Percentiles rank a stretch among this genome's conserved stretches.
Conservation (phyloP, 1,140 invertebrate species). For the Chymomyza costata region DNA sequence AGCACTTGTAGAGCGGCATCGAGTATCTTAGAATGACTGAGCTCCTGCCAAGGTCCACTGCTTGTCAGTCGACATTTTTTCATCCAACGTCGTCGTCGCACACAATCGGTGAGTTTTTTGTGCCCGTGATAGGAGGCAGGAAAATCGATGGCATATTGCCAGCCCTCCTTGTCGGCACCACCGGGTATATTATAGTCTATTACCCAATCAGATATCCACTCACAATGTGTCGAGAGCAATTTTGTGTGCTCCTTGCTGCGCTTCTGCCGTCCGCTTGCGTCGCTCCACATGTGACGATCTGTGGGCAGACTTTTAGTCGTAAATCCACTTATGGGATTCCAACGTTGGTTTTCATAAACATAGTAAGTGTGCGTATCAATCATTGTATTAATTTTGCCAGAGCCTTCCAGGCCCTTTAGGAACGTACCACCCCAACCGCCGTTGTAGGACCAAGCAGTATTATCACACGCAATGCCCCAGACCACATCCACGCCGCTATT, state of each 20-base stretch:
- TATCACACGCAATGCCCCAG: constrained; percentile 92
- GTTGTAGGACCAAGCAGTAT: constrained; percentile 89
- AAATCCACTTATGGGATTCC: constrained; percentile 92
- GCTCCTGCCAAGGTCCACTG: constrained; percentile 90
- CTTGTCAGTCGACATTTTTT: constrained; percentile 87
- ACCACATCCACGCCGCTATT: constrained; percentile 84
- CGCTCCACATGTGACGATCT: constrained; percentile 93
- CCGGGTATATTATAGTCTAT: constrained; percentile 91
- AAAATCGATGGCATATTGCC: constrained; percentile 96
- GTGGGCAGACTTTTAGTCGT: constrained; percentile 89
- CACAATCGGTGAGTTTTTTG: constrained; percentile 92
- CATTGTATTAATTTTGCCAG: constrained; percentile 85
- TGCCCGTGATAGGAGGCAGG: constrained; percentile 88
- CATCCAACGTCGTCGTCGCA: constrained; percentile 89
- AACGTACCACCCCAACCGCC: constrained; percentile 89
- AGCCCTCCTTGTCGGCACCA: constrained; percentile 92
- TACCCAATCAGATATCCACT: constrained; percentile 94
- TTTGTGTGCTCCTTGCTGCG: constrained; percentile 89
- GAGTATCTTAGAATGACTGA: constrained; percentile 88
- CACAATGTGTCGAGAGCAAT: constrained; percentile 89
- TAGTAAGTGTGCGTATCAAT: constrained; percentile 88
- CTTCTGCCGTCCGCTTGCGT: constrained; percentile 87
- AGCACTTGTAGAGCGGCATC: constrained; percentile 80
- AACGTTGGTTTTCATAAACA: constrained; percentile 95
- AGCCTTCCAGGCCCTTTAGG: constrained; percentile 83